Base-by-base conservation (phyloP, 2,113 vertebrate genomes). In the Gallinago paraguaiae region DNA sequence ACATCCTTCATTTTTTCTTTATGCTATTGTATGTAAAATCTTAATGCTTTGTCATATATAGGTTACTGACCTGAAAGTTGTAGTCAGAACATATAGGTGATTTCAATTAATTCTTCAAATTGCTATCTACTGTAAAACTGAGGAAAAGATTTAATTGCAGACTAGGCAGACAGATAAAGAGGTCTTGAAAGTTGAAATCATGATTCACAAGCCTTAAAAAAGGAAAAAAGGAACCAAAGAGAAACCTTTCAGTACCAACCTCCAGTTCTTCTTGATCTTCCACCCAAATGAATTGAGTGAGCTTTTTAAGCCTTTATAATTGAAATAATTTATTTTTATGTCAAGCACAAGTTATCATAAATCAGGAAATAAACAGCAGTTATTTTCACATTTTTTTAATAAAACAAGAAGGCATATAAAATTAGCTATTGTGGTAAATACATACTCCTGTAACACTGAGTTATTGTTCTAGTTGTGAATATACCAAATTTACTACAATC, bases 221-320 rank as follows among this genome's bases (percentile, higher is more conserved):
- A 64, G 35, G 25, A 77, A 82, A 53, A 77, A 68, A 70, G 35
- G 90, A 92, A 68, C 53, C 39, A 43, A 56, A 89, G 33, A 79
- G 24, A 95, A 94, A 88, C 70, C 87, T 94, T 91, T 90, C 70
- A 15, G 91, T 87, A 95, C 67, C 95, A 93, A 10, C 96, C 89
- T 96, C 90, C 93, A 77, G 67, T 92, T 95, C 89, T 84, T 87
- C 60, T 77, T 96, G 39, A 31, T 85, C 78, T 93, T 81, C 86
- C 84, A 94, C 86, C 67, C 83, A 91, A 82, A 89, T 92, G 69
- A 95, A 91, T 91, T 94, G 81, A 89, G 75, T 75, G 74, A 84
- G 23, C 16, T 28, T 74, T 94, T 93, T 81, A 33, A 82, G 28
- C 28, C 30, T 91, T 82, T 79, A 65, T 69, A 89, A 63, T 68